Conservation (phyloP, 2,797 vertebrate species). For the Scleropages formosus region DNA sequence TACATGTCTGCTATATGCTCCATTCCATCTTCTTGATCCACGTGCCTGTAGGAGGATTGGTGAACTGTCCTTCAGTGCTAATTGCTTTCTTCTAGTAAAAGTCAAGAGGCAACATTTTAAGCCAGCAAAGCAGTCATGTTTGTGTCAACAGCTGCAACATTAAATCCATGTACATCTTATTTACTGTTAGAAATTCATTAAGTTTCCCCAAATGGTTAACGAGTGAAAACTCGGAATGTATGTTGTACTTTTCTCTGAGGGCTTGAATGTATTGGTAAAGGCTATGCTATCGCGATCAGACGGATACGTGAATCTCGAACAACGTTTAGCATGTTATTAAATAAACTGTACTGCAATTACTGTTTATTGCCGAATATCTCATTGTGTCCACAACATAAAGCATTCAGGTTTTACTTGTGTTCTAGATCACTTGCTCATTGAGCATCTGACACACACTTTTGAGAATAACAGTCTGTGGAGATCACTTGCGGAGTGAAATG, state of each 20-base stretch:
- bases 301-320: too few species aligned
- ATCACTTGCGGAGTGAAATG: constrained; percentile 19
- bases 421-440: not conserved
- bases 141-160: not conserved
- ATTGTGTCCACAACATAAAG: not conserved
- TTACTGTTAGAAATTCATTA: constrained; percentile 15
- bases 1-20: not conserved
- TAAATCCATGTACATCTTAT: not conserved
- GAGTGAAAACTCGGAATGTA: not conserved
- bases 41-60: not conserved
- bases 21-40: not conserved
- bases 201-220: not conserved
- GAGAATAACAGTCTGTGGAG: not conserved
- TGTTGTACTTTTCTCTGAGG: not conserved
- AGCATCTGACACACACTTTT: constrained; percentile 10
- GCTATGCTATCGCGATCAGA: too few species aligned
- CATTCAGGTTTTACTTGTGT: not conserved
- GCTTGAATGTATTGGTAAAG: not conserved
- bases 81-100: constrained; percentile 12
- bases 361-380: not conserved
- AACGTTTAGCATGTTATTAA: constrained; percentile 2
- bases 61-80: not conserved
- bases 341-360: constrained; percentile 13
- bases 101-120: not conserved
- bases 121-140: not conserved